These are phyloP conservation scores for Lepidocyrtinus sp. DNA, from an alignment of 2,888 invertebrate genomes.

Conservation along the genomic window DNA sequence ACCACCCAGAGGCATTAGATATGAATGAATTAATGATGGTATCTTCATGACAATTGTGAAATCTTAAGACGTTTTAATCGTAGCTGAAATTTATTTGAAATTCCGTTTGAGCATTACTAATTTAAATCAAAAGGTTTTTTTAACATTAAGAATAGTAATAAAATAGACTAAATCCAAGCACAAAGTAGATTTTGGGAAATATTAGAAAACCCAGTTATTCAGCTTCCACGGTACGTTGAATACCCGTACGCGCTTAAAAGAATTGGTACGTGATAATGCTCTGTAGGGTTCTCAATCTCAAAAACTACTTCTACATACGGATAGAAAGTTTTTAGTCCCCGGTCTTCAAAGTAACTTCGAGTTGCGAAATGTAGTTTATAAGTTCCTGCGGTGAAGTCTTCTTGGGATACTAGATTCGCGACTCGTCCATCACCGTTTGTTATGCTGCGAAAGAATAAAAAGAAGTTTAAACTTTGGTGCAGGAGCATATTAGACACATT, in stretches of 20 bases:
- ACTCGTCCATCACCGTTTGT: conserved; percentile 79
- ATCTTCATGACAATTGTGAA: no score
- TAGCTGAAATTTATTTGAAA: no score
- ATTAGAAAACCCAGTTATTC: no score
- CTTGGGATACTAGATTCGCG: conserved; percentile 77
- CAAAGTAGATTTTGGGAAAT: no score
- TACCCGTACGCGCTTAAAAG: conserved; percentile 84
- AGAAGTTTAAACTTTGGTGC: not conserved
- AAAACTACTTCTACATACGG: conserved; percentile 86
- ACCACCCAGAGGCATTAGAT: no score
- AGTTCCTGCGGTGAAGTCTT: conserved; percentile 78
- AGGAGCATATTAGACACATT: not conserved
- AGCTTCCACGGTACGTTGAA: conserved; percentile 81
- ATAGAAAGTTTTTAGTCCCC: conserved; percentile 75
- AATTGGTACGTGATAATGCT: conserved; percentile 84
- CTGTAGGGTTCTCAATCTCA: conserved; percentile 77
- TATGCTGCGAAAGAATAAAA: conserved; percentile 44
- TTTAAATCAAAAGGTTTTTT: no score
- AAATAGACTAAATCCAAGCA: no score
- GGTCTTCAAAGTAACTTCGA: conserved; percentile 78
- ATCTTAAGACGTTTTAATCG: no score
- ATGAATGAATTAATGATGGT: no score
- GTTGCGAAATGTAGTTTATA: conserved; percentile 85
- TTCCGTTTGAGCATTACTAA: no score
- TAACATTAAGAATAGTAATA: no score